phyloP scores from a whole-genome alignment of 2,113 vertebrate species.

The Cyprinodon variegatus region DNA sequence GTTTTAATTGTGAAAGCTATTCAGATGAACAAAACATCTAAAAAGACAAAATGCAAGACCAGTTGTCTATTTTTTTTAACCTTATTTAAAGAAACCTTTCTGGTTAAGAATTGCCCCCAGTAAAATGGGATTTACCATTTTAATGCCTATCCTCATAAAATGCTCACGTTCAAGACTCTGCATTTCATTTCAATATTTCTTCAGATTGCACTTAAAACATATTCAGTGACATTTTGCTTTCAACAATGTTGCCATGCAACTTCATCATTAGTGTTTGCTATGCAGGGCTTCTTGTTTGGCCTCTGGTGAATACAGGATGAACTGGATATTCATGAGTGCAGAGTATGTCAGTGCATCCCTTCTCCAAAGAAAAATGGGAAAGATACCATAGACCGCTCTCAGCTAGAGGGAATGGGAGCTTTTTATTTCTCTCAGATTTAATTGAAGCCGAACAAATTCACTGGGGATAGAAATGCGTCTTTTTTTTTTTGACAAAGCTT shows the following conservation, averaged over 20 bases:
- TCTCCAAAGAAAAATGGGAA: constrained; percentile 33
- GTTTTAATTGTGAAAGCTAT: no score
- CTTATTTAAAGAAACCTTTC: no score
- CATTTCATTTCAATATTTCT: neutral
- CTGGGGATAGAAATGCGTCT: constrained; percentile 26
- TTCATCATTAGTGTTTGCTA: constrained; percentile 24
- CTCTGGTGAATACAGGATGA: constrained; percentile 39
- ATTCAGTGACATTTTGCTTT: neutral
- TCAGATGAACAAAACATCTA: no score
- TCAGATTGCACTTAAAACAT: no score
- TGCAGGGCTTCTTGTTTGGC: constrained; percentile 7
- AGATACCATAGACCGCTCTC: constrained; percentile 26
- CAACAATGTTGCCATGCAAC: neutral
- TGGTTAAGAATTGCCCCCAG: no score
- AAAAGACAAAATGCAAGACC: no score
- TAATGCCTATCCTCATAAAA: no score
- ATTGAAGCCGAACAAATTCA: constrained; percentile 46
- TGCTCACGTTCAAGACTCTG: no score
- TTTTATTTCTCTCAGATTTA: constrained; percentile 41
- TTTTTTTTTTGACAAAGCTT: constrained; percentile 40
- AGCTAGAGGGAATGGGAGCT: constrained; percentile 11
- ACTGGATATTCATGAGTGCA: constrained; percentile 42
- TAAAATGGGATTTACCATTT: no score
- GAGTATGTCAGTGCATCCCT: neutral
- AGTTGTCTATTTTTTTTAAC: no score